phyloP scores from a whole-genome alignment of 1,140 invertebrate species.

The Homarus americanus region DNA sequence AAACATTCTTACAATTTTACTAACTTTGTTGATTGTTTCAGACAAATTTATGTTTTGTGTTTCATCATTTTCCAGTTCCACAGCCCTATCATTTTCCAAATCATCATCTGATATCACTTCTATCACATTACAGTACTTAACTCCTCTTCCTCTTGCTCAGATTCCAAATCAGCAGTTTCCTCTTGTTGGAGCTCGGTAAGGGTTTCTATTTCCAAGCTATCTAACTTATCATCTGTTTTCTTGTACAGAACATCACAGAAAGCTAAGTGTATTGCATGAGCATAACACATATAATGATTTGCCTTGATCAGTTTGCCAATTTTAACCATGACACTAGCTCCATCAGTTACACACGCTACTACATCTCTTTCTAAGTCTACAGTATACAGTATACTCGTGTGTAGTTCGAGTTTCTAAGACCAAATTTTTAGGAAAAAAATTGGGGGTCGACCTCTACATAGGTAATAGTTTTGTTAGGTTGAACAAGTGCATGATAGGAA shows the following conservation, averaged over 20 bases:
- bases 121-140: constrained; percentile 34
- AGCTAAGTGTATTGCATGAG: too few relatives aligned
- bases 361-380: constrained; percentile 4
- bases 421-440: too few relatives aligned
- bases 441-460: too few relatives aligned
- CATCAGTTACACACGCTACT: constrained; percentile 1
- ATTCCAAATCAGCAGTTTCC: constrained; percentile 17
- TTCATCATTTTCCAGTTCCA: constrained; percentile 30
- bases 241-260: too few relatives aligned
- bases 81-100: constrained; percentile 30
- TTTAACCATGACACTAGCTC: neutral
- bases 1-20: constrained; percentile 27
- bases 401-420: too few relatives aligned
- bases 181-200: too few relatives aligned
- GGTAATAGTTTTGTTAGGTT: too few relatives aligned
- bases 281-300: too few relatives aligned
- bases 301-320: neutral
- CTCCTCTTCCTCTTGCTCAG: constrained; percentile 38
- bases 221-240: too few relatives aligned
- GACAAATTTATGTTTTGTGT: constrained; percentile 30
- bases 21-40: constrained; percentile 39
- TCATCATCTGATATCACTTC: constrained; percentile 32
- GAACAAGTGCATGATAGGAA: too few relatives aligned
- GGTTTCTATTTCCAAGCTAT: too few relatives aligned
- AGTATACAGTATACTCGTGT: too few relatives aligned